Base-by-base conservation (phyloP, 2,113 vertebrate genomes). In the Seriola dumerili region DNA sequence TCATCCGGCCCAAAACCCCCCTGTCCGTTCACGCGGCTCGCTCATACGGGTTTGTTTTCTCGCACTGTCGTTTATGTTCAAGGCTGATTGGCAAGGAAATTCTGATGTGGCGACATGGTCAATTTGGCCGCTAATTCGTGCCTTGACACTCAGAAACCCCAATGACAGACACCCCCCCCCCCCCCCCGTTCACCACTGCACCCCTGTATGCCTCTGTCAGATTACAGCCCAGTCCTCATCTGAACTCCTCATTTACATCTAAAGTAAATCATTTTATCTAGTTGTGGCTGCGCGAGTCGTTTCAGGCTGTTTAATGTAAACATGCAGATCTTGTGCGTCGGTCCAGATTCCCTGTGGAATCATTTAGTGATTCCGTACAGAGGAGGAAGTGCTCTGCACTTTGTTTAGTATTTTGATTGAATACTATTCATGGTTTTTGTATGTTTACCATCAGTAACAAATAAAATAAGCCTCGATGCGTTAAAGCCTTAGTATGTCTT, bases 111-210 rank as follows among this genome's bases (percentile, higher is more conserved):
- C 72, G 72, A 89, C 91, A 91, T 91, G 92, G 93, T 92, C 92
- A 91, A 94, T 94, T 93, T 93, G 87, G 89, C 76, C 55, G 36
- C 89, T 94, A 93, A 95, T 95, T 91, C 57, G 44, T 19, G 55
- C 79, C 81, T 89, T 69, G 32, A 69, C 69, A 68, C 72, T 71
- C 73, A 70, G 63, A 89, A 88, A 84, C 54, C 54, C 52, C 73
- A 65, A 50, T 86, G 84, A 85, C 86, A 87, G 72, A 70, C 34
- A 72, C 63, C 36, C 59, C 42, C 23, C 8, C 42, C 23, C 8
- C 46, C 34, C 46, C n/a, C 65, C 38, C 12, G 13, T 17, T 62
- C 59, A 29, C 66, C 40, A 67, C 52, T 52, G 73, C 78, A 50
- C 75, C 75, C 76, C 69, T 62, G 72, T 72, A 78, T 69, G 80